Base-by-base conservation (phyloP, 1,140 invertebrate genomes). In the Augochlora pura region DNA sequence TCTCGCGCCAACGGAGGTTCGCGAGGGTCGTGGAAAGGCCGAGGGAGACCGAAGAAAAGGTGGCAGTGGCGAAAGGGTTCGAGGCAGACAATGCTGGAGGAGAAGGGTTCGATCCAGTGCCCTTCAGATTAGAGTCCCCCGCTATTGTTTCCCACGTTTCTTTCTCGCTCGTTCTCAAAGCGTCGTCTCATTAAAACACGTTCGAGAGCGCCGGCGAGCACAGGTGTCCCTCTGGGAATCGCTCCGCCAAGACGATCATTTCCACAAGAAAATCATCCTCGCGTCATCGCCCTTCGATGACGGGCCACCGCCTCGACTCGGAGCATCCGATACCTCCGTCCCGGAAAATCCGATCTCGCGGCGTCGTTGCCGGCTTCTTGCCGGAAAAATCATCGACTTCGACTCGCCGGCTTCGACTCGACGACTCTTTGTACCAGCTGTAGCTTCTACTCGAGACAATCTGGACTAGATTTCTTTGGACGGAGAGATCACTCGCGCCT, bases 71-170 rank as follows among this genome's bases (percentile, higher is more conserved):
- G 86, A 81, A 86, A 70, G 80, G 82, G 82, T 80, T 82, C 64
- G 64, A n/a, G 64, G 79, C 77, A 88, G 84, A 90, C 88, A 90
- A 90, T 88, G 83, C 83, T 64, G 25, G 23, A 80, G 77, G 83
- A 77, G 81, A 83, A 80, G 87, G 88, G 86, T 86, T 90, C 87
- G 87, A 90, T 89, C 89, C 88, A 89, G 87, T 87, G 86, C 88
- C 90, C 89, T 91, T 91, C 86, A 90, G 87, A 91, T 91, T 90
- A 87, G 87, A 89, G 82, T 80, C 85, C 38, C 38, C 38, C 78
- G 75, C 80, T 77, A 91, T 91, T 91, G 90, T 90, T 88, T 88
- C 71, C 68, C 77, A 81, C 84, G 78, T 84, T 84, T 81, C 77
- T 81, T 82, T 70, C 39, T 71, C 74, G 52, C 66, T 62, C 80